These are phyloP conservation scores for Phenganax subtilis DNA, from an alignment of 92 coral and sea anemone genomes.

Conservation along the genomic window DNA sequence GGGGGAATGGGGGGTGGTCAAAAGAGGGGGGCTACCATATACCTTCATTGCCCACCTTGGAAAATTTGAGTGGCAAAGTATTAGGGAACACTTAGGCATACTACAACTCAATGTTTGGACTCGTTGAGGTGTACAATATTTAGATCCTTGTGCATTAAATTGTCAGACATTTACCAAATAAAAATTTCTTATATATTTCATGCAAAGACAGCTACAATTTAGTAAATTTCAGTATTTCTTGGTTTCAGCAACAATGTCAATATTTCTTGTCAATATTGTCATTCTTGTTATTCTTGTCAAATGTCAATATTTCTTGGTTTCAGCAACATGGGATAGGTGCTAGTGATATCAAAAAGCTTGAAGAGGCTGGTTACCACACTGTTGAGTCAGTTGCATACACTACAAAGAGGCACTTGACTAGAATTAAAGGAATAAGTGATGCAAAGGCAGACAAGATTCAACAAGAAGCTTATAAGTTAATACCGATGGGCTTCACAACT, in stretches of 20 bases:
- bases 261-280: neutral
- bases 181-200: too few relatives aligned
- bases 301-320: neutral
- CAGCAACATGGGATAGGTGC: constrained; percentile 95
- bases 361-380: constrained; percentile 90
- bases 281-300: neutral
- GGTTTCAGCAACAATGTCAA: neutral
- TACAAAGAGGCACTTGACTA: constrained; percentile 77
- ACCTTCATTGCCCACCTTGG: too few relatives aligned
- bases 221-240: neutral
- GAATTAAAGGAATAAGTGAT: constrained; percentile 93
- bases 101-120: too few relatives aligned
- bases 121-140: too few relatives aligned
- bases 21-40: too few relatives aligned
- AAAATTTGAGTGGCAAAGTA: too few relatives aligned
- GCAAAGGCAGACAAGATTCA: constrained; percentile 96
- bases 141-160: too few relatives aligned
- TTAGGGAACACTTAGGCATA: too few relatives aligned
- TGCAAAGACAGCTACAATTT: too few relatives aligned
- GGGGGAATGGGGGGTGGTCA: too few relatives aligned
- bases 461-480: constrained; percentile 90
- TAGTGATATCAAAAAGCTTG: constrained; percentile 83
- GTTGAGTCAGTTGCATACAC: constrained; percentile 86
- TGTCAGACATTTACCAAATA: too few relatives aligned
- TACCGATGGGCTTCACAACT: constrained; percentile 99